These are phyloP conservation scores for Aldabrachelys gigantea DNA, from an alignment of 2,113 vertebrate species.

Conservation along the genomic window DNA sequence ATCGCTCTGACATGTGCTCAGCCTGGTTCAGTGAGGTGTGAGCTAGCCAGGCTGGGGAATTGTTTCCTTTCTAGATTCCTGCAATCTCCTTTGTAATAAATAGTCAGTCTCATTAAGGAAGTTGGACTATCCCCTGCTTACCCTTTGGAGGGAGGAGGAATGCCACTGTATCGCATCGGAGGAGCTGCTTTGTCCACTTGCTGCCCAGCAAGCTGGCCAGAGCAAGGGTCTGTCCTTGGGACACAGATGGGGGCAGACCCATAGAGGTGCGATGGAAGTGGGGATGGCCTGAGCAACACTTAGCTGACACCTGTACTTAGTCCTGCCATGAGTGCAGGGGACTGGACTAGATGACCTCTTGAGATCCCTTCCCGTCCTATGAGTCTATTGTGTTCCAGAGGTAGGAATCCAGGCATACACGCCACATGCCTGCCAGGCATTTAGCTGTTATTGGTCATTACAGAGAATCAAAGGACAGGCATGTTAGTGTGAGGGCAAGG, in stretches of 20 bases:
- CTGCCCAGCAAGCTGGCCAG: neutral
- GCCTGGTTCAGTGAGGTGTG: neutral
- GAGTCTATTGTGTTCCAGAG: rapidly evolving
- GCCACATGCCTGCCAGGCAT: neutral
- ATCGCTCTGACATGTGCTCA: neutral
- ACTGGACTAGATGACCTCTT: no score
- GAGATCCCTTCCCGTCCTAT: no score
- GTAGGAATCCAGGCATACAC: neutral
- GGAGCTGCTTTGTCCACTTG: neutral
- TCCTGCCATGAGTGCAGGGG: no score
- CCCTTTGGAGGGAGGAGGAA: neutral
- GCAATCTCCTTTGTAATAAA: constrained; percentile 7
- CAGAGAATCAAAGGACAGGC: neutral
- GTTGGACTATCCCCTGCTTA: rapidly evolving
- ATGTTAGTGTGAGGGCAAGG: neutral
- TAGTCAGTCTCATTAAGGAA: neutral
- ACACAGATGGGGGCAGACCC: neutral
- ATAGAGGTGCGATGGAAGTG: neutral
- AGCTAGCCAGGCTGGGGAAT: neutral
- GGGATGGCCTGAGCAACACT: neutral
- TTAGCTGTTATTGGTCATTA: neutral
- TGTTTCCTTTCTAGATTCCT: constrained; percentile 11
- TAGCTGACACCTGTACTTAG: no score
- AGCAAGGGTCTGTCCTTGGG: neutral
- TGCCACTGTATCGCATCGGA: rapidly evolving